These are phyloP conservation scores for Lithophane ornitopus DNA, from an alignment of 2,888 invertebrate species.

Conservation along the genomic window DNA sequence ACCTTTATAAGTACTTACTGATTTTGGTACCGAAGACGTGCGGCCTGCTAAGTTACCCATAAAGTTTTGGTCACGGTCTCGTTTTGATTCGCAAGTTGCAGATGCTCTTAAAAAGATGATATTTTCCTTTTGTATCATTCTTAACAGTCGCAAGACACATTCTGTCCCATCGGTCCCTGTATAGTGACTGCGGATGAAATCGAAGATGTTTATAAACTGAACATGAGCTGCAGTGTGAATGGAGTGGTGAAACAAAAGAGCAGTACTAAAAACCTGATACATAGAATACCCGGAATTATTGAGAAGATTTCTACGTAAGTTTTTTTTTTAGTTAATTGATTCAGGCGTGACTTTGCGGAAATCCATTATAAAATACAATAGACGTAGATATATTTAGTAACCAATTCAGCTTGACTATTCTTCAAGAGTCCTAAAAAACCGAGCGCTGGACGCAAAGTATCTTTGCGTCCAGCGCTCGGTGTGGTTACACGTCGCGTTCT, in stretches of 20 bases:
- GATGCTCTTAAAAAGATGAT: neutral
- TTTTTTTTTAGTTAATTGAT: too few species aligned
- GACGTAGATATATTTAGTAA: too few species aligned
- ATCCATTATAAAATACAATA: too few species aligned
- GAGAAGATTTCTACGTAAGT: conserved; percentile 91
- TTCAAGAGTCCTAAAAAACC: too few species aligned
- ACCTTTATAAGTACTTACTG: too few species aligned
- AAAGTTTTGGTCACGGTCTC: neutral
- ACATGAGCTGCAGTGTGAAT: conserved; percentile 94
- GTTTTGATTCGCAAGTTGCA: neutral
- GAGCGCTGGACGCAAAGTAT: too few species aligned
- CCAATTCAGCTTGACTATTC: too few species aligned
- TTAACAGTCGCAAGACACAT: conserved; percentile 94
- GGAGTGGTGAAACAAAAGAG: conserved; percentile 94
- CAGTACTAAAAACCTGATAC: conserved; percentile 95
- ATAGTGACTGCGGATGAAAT: conserved; percentile 94
- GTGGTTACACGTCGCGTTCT: too few species aligned
- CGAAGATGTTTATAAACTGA: conserved; percentile 93
- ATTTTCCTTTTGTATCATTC: neutral
- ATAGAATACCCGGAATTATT: conserved; percentile 94
- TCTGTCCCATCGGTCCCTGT: conserved; percentile 96
- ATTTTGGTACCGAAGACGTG: too few species aligned
- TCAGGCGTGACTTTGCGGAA: too few species aligned
- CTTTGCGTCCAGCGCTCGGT: too few species aligned
- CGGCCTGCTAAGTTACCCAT: too few species aligned